These are phyloP conservation scores for Ophiothrix spiculata DNA, from an alignment of 35 echinoderm and acorn worm genomes.

Conservation along the genomic window DNA sequence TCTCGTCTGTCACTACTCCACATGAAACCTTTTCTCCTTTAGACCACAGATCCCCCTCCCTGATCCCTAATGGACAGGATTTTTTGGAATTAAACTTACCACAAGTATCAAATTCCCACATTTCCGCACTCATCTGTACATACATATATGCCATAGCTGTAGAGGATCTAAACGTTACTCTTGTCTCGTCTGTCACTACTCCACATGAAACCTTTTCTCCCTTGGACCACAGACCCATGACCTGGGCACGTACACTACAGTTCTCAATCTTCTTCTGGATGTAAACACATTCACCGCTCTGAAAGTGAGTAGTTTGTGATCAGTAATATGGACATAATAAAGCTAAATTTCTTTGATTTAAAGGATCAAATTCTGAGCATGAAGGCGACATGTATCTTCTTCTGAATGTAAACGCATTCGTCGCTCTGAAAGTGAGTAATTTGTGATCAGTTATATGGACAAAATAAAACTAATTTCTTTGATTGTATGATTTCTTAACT, in stretches of 20 bases:
- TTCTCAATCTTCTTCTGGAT: conserved; percentile 73
- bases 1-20: conserved; percentile 73
- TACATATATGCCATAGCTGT: conserved; percentile 87
- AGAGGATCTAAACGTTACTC: conserved; percentile 79
- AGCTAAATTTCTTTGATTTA: too few relatives aligned
- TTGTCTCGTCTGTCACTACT: conserved; percentile 62
- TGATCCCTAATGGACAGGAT: too few relatives aligned
- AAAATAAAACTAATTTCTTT: too few relatives aligned
- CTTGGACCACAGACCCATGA: conserved; percentile 65
- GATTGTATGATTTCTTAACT: too few relatives aligned
- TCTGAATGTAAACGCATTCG: too few relatives aligned
- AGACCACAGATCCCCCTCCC: conserved; percentile 75
- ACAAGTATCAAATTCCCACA: conserved; percentile 97
- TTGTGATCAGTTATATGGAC: too few relatives aligned
- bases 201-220: conserved; percentile 80
- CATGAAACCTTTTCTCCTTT: conserved; percentile 68
- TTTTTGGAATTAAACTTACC: too few relatives aligned
- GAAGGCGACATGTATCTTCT: too few relatives aligned
- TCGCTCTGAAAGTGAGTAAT: too few relatives aligned
- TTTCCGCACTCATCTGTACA: conserved; percentile 95
- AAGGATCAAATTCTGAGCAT: too few relatives aligned
- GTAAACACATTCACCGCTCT: conserved; percentile 69
- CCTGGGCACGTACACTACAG: conserved; percentile 70
- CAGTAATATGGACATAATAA: too few relatives aligned
- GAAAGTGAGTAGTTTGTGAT: too few relatives aligned